These are phyloP conservation scores for Natrix natrix DNA, from an alignment of 2,797 vertebrate species.

Conservation along the genomic window DNA sequence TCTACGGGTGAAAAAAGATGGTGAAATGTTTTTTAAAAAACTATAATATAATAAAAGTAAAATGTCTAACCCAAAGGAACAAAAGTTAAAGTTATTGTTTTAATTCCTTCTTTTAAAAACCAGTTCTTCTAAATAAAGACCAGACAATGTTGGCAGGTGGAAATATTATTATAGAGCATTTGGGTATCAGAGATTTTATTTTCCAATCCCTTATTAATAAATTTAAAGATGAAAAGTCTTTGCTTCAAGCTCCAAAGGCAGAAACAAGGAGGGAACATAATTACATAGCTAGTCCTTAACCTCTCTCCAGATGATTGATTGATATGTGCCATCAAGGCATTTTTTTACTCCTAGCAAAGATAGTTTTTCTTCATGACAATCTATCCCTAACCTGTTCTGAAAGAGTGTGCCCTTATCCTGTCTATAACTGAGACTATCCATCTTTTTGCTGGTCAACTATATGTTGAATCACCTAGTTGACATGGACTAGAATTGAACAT, in stretches of 20 bases:
- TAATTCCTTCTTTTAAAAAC: background rate
- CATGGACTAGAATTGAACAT: background rate
- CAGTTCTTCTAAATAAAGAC: background rate
- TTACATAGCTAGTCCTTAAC: background rate
- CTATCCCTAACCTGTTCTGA: background rate
- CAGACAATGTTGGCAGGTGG: background rate
- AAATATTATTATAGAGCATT: background rate
- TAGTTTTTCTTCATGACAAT: background rate
- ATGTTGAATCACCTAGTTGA: background rate
- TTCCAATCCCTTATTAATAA: background rate
- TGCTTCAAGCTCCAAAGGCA: background rate
- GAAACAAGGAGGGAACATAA: background rate
- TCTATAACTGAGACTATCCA: background rate
- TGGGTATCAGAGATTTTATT: background rate
- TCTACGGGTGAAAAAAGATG: background rate
- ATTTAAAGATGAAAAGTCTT: background rate
- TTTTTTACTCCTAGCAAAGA: background rate
- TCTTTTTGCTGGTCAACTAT: background rate
- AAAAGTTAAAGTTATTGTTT: background rate
- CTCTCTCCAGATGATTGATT: background rate
- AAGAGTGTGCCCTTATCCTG: background rate
- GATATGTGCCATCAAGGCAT: background rate
- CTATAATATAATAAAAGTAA: background rate
- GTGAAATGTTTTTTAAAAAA: background rate
- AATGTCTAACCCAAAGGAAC: background rate